These are phyloP conservation scores for Tetragonula clypearis DNA, from an alignment of 1,140 invertebrate species.

Conservation along the genomic window DNA sequence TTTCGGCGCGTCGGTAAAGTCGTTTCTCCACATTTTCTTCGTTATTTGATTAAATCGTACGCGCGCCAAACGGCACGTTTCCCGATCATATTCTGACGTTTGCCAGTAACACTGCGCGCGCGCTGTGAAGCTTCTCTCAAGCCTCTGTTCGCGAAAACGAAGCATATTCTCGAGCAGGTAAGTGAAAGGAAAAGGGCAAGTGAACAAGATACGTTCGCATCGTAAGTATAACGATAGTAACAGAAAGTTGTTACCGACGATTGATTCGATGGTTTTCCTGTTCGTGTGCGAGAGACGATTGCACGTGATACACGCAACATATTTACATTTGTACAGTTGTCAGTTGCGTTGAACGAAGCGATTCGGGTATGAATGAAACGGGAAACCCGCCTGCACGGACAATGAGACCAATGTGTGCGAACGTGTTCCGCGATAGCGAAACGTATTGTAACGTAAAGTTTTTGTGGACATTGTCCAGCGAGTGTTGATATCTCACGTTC, in stretches of 20 bases:
- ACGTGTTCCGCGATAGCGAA: neutral
- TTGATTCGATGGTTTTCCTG: neutral
- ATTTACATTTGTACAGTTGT: neutral
- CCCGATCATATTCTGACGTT: neutral
- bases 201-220: neutral
- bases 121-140: neutral
- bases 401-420: neutral
- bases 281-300: neutral
- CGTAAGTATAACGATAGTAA: neutral
- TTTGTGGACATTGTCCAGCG: neutral
- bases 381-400: neutral
- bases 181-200: neutral
- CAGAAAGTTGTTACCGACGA: neutral
- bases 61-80: no score
- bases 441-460: neutral
- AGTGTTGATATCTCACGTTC: neutral
- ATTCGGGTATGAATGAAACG: neutral
- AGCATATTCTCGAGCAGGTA: neutral
- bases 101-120: neutral
- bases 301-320: neutral
- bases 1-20: no score
- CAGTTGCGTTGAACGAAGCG: neutral
- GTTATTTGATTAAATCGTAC: neutral
- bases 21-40: neutral
- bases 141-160: neutral